Base-by-base conservation (phyloP, 2,113 vertebrate species). In the Sylvia atricapilla region DNA sequence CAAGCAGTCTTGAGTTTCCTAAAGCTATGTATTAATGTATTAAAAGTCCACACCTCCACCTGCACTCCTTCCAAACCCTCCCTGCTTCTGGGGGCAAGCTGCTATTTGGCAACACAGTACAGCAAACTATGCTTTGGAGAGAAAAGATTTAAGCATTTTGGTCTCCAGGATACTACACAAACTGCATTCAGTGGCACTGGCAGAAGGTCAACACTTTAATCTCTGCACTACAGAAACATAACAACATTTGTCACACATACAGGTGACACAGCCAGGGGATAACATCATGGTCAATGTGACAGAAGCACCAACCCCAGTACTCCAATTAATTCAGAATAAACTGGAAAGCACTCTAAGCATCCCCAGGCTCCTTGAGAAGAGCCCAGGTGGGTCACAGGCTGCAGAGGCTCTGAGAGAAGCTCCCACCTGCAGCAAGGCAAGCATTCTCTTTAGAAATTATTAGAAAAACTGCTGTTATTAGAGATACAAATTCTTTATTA, bases 251-350 rank as follows among this genome's bases (percentile, higher is more conserved):
- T 56, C 74, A 70, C 68, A 66, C 35, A 43, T n/a, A n/a, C 0
- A 59, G 28, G 25, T 78, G 59, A 39, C 59, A 56, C 39, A 78
- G 33, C 19, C 55, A 70, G 52, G 80, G 63, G 43, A 23, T 67
- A 47, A 66, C 0, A 1, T 17, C 8, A 83, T 23, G 10, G 37
- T 31, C 31, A 63, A 4, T 0, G 1, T 3, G 14, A 67, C 23
- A 84, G 43, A 87, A 77, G 43, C 33, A 89, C 19, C 60, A 84
- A 37, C 21, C 15, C 9, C 24, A 56, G 23, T 30, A 70, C 35
- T 27, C 4, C 7, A 33, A 28, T 18, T 63, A 35, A 22, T 91
- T 74, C 60, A 67, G 47, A 87, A n/a, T 13, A 81, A 87, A 47
- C 9, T 24, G 16, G 50, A 95, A 87, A 43, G 8, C 47, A 44